These are phyloP conservation scores for Scaptomyza flava DNA, from an alignment of 2,888 invertebrate genomes.

Conservation along the genomic window DNA sequence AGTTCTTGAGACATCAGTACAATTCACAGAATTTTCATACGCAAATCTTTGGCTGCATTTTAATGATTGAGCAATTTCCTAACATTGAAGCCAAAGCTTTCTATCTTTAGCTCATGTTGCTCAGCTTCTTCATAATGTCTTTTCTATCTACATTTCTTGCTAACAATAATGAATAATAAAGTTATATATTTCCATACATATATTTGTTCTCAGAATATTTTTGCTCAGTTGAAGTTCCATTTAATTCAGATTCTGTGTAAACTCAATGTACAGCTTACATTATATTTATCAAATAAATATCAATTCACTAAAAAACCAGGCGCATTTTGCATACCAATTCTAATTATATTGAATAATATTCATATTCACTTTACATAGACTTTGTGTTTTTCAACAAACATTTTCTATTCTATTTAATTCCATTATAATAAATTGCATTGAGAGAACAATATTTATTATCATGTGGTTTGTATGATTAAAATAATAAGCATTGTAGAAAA, in stretches of 20 bases:
- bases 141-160: too few relatives aligned
- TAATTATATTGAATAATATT: not conserved
- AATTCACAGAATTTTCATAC: not conserved
- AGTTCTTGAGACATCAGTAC: not conserved
- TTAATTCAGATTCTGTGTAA: too few relatives aligned
- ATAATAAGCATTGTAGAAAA: not conserved
- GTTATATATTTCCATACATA: too few relatives aligned
- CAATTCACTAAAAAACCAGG: too few relatives aligned
- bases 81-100: not conserved
- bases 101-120: not conserved
- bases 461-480: too few relatives aligned
- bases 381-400: not conserved
- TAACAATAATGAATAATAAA: too few relatives aligned
- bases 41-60: not conserved
- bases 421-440: not conserved
- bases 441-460: not conserved
- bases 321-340: too few relatives aligned
- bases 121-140: too few relatives aligned
- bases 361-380: not conserved
- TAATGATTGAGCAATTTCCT: not conserved
- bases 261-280: too few relatives aligned
- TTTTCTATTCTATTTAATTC: not conserved
- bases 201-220: too few relatives aligned
- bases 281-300: too few relatives aligned
- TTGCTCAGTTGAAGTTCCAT: too few relatives aligned